Evolutionary conservation across 1,140 invertebrate genomes (phyloP).

Genomic region (Drosophila orena): DNA sequence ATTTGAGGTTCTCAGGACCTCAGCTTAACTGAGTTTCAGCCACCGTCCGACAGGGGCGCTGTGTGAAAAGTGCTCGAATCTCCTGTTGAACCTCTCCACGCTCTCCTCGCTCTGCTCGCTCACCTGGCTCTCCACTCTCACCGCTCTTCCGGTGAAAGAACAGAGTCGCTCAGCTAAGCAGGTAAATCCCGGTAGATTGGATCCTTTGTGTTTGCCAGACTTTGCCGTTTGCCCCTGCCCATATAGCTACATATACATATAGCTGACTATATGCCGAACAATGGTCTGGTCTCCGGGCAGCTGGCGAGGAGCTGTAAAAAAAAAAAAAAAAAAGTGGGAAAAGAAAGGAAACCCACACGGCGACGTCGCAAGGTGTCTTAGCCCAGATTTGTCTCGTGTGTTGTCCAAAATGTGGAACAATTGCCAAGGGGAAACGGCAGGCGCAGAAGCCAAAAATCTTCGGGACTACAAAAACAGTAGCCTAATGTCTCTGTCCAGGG

Average conservation of each 20-base stretch:
- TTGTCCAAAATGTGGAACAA: conserved; percentile 56
- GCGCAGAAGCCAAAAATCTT: conserved; percentile 7
- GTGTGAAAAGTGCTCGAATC: conserved; percentile 15
- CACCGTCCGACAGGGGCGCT: conserved; percentile 13
- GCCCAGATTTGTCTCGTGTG: conserved; percentile 81
- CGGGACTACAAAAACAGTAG: conserved; percentile 60
- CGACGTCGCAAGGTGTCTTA: conserved; percentile 75
- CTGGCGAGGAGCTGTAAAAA: conserved; percentile 33
- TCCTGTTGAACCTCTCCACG: conserved; percentile 30
- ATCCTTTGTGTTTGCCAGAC: conserved; percentile 29
- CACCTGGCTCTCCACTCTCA: background rate
- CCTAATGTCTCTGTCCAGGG: conserved; percentile 72
- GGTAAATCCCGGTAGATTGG: conserved; percentile 43
- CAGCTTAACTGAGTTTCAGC: conserved; percentile 6
- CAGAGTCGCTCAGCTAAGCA: conserved; percentile 36
- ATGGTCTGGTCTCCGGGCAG: conserved; percentile 45
- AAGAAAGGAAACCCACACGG: conserved; percentile 66
- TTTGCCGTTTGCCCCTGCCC: conserved; percentile 19
- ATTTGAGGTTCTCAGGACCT: background rate
- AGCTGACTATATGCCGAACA: conserved; percentile 34
- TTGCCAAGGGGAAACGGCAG: conserved; percentile 16
- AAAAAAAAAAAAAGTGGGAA: conserved; percentile 20
- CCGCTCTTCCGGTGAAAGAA: conserved; percentile 33
- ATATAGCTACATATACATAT: background rate
- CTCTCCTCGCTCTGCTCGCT: background rate